Conservation (phyloP, 1,140 invertebrate genomes). For the Musca domestica region DNA sequence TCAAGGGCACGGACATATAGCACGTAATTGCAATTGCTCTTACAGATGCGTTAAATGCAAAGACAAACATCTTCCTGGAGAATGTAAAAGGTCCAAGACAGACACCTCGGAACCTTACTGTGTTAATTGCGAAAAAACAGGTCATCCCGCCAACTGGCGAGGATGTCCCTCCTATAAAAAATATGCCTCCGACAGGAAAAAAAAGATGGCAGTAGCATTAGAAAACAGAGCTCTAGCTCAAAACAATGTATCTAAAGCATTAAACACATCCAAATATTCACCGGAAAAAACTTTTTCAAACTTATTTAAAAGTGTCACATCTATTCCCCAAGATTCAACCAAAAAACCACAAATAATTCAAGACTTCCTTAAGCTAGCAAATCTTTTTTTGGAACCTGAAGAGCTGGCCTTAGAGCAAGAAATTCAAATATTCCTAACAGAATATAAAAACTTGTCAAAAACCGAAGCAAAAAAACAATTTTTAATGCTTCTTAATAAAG, state of each 20-base stretch:
- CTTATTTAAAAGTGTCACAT: not conserved
- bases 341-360: not conserved
- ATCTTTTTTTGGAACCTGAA: not conserved
- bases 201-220: not conserved
- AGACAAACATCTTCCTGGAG: not conserved
- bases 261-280: no score
- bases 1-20: no score
- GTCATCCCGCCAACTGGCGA: no score
- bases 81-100: not conserved
- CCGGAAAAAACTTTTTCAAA: not conserved
- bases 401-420: not conserved
- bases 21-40: no score
- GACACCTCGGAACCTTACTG: not conserved
- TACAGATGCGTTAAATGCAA: not conserved
- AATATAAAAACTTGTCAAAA: conserved; percentile 2
- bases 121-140: no score
- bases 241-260: not conserved
- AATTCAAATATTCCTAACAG: not conserved
- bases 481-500: not conserved
- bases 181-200: not conserved
- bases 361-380: not conserved
- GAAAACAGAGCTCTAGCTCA: not conserved
- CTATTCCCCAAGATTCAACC: no score
- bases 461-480: not conserved
- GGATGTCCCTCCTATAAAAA: not conserved